These are phyloP conservation scores for Holacanthus passer DNA, from an alignment of 2,113 vertebrate genomes.

Conservation along the genomic window DNA sequence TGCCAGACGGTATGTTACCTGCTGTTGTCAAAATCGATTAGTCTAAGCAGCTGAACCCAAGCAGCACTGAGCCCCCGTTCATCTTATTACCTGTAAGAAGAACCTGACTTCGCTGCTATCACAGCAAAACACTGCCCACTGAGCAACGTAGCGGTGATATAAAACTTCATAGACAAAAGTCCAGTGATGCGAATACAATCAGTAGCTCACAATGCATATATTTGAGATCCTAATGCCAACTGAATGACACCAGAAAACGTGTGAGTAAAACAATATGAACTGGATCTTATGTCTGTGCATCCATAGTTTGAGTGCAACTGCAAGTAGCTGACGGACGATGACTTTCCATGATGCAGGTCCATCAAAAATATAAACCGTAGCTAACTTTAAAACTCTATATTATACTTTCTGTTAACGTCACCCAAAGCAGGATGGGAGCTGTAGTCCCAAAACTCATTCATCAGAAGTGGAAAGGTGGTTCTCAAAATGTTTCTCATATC, in stretches of 20 bases:
- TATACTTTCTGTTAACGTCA: neutral
- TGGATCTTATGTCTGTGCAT: neutral
- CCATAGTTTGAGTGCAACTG: neutral
- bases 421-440: neutral
- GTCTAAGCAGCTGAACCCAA: constrained; percentile 61
- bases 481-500: neutral
- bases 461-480: neutral
- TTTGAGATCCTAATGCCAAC: neutral
- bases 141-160: neutral
- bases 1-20: constrained; percentile 58
- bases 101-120: neutral
- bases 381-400: neutral
- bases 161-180: neutral
- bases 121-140: constrained; percentile 1
- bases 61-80: constrained; percentile 48
- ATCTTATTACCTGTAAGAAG: constrained; percentile 45
- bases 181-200: neutral
- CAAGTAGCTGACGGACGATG: neutral
- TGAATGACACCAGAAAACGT: neutral
- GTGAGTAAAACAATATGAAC: neutral
- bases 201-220: neutral
- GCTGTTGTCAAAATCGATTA: constrained; percentile 72
- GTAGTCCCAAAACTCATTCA: neutral
- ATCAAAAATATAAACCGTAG: neutral
- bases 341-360: neutral